Evolutionary conservation across 2,888 invertebrate species (phyloP).

Genomic region (Zygothrica quintamaculata): DNA sequence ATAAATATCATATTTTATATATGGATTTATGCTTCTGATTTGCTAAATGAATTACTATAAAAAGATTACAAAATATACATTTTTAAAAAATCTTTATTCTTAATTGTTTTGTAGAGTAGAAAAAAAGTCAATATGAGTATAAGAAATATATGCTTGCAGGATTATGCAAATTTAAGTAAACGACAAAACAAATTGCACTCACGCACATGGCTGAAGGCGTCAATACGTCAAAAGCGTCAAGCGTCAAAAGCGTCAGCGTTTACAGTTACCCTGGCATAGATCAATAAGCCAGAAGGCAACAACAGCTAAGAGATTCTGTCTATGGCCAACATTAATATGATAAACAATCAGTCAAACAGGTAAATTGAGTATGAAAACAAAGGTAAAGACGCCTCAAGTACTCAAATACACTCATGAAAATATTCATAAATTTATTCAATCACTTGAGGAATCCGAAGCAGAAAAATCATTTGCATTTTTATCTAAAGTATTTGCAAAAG

Average conservation of each 20-base stretch:
- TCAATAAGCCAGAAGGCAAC: slow-evolving; percentile 34
- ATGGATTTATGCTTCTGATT: no score
- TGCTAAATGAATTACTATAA: no score
- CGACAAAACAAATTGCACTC: slow-evolving; percentile 52
- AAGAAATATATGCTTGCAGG: slow-evolving; percentile 6
- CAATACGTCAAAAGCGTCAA: slow-evolving; percentile 65
- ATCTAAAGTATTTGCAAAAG: slow-evolving; percentile 9
- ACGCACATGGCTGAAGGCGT: slow-evolving; percentile 51
- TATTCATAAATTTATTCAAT: slow-evolving; percentile 41
- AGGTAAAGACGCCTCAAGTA: slow-evolving; percentile 51
- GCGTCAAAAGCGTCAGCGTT: slow-evolving; percentile 54
- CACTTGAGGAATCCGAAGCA: not conserved
- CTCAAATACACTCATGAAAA: slow-evolving; percentile 36
- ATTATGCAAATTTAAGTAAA: slow-evolving; percentile 55
- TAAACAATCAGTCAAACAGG: slow-evolving; percentile 41
- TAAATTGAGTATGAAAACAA: slow-evolving; percentile 51
- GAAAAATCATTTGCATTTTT: slow-evolving; percentile 36
- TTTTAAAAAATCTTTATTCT: no score
- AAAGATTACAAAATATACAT: no score
- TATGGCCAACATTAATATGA: slow-evolving; percentile 3
- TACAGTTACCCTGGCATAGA: slow-evolving; percentile 45
- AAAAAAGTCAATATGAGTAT: no score
- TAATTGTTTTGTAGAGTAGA: no score
- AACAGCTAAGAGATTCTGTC: slow-evolving; percentile 45
- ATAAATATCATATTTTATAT: no score